Conservation (phyloP, 2,797 vertebrate genomes). For the Avahi laniger region DNA sequence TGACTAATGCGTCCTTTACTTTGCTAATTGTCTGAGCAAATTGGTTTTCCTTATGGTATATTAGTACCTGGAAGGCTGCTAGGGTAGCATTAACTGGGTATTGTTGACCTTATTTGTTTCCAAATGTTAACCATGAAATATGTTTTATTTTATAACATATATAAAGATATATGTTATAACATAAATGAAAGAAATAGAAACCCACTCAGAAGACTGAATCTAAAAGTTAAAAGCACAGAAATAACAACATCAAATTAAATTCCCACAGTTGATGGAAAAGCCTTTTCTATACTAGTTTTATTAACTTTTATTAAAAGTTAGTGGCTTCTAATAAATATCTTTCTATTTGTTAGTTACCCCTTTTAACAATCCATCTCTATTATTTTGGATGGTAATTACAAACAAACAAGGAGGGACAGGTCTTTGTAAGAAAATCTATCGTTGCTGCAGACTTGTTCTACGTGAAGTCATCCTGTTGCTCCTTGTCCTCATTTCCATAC, state of each 20-base stretch:
- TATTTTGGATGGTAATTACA: background rate
- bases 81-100: background rate
- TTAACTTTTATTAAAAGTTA: conserved; percentile 10
- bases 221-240: conserved; percentile 13
- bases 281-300: background rate
- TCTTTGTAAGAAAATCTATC: background rate
- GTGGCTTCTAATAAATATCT: conserved; percentile 11
- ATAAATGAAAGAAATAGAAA: background rate
- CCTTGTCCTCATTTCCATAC: background rate
- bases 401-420: background rate
- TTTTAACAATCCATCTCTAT: background rate
- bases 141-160: background rate
- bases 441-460: background rate
- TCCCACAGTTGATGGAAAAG: background rate
- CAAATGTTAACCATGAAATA: background rate
- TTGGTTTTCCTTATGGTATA: conserved; percentile 24
- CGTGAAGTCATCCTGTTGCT: background rate
- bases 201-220: background rate
- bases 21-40: conserved; percentile 41
- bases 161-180: background rate
- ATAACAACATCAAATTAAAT: background rate
- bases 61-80: background rate
- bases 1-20: conserved; percentile 27
- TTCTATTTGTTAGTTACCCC: background rate
- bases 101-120: background rate